Base-by-base conservation (phyloP, 2,797 vertebrate genomes). In the Coranthus polyacanthus region DNA sequence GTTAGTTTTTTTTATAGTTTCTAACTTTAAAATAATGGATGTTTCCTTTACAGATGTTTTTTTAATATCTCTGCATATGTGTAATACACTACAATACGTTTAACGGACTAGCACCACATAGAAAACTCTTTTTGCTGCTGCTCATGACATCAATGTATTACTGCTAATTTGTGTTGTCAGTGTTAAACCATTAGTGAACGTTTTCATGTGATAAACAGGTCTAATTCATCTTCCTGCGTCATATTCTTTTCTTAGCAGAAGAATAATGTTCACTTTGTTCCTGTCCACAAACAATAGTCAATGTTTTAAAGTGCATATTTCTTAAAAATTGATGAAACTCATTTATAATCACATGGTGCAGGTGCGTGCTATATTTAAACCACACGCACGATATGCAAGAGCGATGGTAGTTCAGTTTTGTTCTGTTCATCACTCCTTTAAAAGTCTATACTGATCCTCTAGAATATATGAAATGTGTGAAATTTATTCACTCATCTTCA, bases 401-500 rank as follows among this genome's bases (percentile, higher is more conserved):
- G 39, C 5, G 32, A 44, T 22, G 2, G 12, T 24, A 34, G 44
- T 37, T 71, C 52, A 50, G 22, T 54, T 18, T 34, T 52, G 38
- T 34, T 24, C 39, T 8, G 13, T 49, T 45, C 17, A 13, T 5
- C 60, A 47, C 17, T 6, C 39, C 69, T 62, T 68, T 68, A 54
- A 60, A 12, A 66, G 59, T 39, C 13, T 53, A 45, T 66, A 61
- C 56, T 53, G 39, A 39, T 65, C 54, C 61, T 76, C 18, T 17
- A 21, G 58, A 77, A 79, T 59, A 71, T 51, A 62, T 75, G 12
- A 73, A 84, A 71, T 68, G 66, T 83, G 63, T 63, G 39, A 59
- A 76, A 72, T 74, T 20, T 58, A 72, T 85, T 79, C 72, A 20
- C 68, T 81, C 68, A 78, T 88, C 77, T 80, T 82, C 69, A 69